phyloP scores from a whole-genome alignment of 2,797 vertebrate genomes.

The Eulemur rubriventer region DNA sequence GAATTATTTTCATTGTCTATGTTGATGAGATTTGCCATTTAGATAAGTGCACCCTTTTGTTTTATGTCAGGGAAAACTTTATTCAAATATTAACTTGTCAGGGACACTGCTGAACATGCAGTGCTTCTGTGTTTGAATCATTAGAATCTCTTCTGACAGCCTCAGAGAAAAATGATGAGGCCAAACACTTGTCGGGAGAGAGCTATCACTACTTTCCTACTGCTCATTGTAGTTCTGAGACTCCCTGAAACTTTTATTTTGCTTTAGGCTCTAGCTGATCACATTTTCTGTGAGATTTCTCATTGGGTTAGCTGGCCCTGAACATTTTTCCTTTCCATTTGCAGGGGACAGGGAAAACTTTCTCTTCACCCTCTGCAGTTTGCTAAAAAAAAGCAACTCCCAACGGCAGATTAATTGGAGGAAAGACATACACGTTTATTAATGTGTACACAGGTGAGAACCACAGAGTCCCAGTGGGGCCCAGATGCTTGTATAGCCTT shows the following conservation, averaged over 20 bases:
- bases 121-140: neutral
- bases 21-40: neutral
- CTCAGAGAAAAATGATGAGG: neutral
- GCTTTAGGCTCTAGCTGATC: neutral
- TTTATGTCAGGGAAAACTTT: neutral
- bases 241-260: neutral
- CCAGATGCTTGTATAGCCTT: neutral
- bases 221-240: neutral
- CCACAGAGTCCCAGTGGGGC: neutral
- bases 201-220: neutral
- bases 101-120: neutral
- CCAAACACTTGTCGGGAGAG: neutral
- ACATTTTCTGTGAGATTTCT: neutral
- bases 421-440: neutral
- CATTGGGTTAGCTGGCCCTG: neutral
- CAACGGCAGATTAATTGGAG: neutral
- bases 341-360: neutral
- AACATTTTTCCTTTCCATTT: neutral
- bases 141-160: neutral
- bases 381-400: neutral
- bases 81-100: neutral
- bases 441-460: neutral
- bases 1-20: neutral
- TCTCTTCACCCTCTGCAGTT: neutral
- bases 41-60: neutral